Percentiles rank a stretch among this genome's conserved stretches.
Conservation (phyloP, 2,113 vertebrate genomes). For the Capreolus pygargus region DNA sequence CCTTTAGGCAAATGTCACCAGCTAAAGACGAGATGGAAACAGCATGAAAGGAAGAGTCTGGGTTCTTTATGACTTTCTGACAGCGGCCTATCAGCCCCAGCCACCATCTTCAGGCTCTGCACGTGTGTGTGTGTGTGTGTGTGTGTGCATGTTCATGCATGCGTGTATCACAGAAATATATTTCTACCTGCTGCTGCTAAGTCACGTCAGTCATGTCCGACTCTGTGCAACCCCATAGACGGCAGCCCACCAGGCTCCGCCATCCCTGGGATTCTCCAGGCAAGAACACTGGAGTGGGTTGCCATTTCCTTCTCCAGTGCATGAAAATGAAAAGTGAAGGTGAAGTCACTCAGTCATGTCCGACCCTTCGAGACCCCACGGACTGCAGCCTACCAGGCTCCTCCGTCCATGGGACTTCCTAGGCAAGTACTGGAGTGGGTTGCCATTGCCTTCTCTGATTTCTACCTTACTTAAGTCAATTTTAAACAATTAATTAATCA, state of each 20-base stretch:
- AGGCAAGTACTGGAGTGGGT: not conserved
- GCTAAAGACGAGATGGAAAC: not conserved
- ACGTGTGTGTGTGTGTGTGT: not conserved
- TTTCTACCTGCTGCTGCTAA: not conserved
- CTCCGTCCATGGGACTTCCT: not conserved
- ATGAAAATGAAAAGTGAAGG: not conserved
- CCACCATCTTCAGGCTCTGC: not conserved
- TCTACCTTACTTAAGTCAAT: not conserved
- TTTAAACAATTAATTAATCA: not conserved
- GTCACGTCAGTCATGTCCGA: accelerated
- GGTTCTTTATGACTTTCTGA: not conserved
- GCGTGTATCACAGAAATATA: not conserved
- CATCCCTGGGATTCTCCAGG: accelerated
- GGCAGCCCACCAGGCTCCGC: not conserved
- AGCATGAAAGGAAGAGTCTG: not conserved
- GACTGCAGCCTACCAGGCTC: not conserved
- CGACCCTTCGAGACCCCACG: not conserved
- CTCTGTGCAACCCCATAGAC: not conserved
- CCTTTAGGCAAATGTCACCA: not conserved
- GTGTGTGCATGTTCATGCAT: accelerated
- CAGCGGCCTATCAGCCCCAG: accelerated
- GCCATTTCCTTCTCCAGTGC: not conserved
- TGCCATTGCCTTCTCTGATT: not conserved
- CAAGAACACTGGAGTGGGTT: not conserved
- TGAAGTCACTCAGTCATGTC: not conserved